Conservation (phyloP, 1,140 invertebrate genomes). For the Eriocheir sinensis region DNA sequence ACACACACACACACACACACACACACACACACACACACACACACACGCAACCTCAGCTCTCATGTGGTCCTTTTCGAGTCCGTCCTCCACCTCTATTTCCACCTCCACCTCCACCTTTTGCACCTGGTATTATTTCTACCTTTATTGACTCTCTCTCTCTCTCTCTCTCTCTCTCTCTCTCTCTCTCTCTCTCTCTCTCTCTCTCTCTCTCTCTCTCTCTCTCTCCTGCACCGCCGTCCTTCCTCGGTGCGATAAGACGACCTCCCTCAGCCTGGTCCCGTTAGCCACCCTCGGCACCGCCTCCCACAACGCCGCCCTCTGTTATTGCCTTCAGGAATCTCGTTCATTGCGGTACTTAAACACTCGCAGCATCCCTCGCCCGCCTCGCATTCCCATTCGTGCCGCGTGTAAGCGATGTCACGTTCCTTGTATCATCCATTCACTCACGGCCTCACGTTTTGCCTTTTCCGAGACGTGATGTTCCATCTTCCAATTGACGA, state of each 20-base stretch:
- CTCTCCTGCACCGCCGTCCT: not conserved
- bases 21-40: too few relatives aligned
- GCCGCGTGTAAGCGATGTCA: too few relatives aligned
- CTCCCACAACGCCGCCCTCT: not conserved
- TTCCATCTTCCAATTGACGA: not conserved
- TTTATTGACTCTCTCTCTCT: conserved; percentile 53
- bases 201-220: conserved; percentile 44
- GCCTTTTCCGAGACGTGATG: too few relatives aligned
- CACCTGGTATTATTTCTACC: not conserved
- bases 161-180: conserved; percentile 44
- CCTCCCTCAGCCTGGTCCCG: not conserved
- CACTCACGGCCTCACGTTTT: too few relatives aligned
- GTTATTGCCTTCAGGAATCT: not conserved
- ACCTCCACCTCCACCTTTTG: not conserved
- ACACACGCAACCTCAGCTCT: too few relatives aligned
- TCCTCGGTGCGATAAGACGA: not conserved
- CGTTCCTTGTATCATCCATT: too few relatives aligned
- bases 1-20: too few relatives aligned
- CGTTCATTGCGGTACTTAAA: not conserved
- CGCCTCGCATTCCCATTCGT: too few relatives aligned
- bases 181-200: conserved; percentile 42
- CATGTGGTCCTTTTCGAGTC: not conserved
- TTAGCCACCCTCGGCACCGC: not conserved
- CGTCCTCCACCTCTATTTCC: not conserved
- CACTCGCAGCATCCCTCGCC: not conserved